Evolutionary conservation across 1,140 invertebrate genomes (phyloP).

Genomic region (Brachionus paranguensis): DNA sequence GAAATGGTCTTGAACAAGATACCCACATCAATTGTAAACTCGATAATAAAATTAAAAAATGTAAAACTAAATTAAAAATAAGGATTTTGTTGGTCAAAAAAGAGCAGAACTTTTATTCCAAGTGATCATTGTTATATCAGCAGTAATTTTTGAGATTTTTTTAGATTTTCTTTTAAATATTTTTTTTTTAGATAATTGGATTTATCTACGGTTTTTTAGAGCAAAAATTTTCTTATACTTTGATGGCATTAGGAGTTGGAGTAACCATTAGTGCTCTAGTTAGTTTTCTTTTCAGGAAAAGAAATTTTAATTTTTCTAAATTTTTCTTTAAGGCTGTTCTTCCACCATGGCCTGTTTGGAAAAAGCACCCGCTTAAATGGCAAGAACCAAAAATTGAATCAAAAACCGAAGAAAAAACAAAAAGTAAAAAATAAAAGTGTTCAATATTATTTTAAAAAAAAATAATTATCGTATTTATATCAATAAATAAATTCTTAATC

Average conservation of each 20-base stretch:
- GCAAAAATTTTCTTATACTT: constrained; percentile 88
- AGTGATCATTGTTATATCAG: constrained; percentile 80
- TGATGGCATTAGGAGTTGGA: constrained; percentile 82
- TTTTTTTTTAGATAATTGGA: constrained; percentile 63
- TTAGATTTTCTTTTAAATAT: neutral
- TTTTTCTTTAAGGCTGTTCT: constrained; percentile 34
- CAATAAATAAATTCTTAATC: neutral
- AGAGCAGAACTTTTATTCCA: constrained; percentile 78
- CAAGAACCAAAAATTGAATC: neutral
- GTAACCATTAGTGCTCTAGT: constrained; percentile 76
- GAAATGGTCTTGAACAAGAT: neutral
- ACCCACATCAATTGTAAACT: constrained; percentile 2
- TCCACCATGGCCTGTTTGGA: constrained; percentile 30
- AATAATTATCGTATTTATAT: neutral
- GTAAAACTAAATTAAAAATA: constrained; percentile 41
- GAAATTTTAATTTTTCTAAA: neutral
- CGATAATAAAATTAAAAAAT: neutral
- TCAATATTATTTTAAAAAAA: neutral
- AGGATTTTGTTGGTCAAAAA: constrained; percentile 86
- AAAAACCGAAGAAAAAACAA: neutral
- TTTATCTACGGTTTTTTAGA: constrained; percentile 85
- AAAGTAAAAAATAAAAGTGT: neutral
- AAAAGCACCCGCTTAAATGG: neutral
- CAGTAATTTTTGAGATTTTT: constrained; percentile 58
- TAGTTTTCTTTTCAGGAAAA: constrained; percentile 50